Conservation (phyloP, 2,113 vertebrate genomes). For the Bothrops jararaca region DNA sequence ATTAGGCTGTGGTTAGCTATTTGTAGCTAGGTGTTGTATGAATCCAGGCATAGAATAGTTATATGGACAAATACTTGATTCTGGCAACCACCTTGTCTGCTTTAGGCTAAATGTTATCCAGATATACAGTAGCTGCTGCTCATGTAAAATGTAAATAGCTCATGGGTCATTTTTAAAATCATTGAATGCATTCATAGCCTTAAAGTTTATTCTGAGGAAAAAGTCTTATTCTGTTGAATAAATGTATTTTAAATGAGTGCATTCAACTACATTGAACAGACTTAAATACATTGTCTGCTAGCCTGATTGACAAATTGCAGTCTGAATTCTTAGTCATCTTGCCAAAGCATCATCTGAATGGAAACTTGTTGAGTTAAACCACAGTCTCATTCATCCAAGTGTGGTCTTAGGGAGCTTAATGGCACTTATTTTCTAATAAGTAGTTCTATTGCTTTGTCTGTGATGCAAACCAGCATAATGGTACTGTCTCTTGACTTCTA, state of each 20-base stretch:
- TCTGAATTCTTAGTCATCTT: neutral
- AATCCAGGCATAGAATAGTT: neutral
- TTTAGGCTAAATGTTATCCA: neutral
- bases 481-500: neutral
- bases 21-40: neutral
- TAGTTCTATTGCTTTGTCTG: neutral
- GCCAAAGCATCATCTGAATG: neutral
- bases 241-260: neutral
- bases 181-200: neutral
- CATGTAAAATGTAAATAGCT: neutral
- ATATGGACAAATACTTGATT: neutral
- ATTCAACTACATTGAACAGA: neutral
- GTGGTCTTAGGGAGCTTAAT: neutral
- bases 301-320: neutral
- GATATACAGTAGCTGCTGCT: neutral
- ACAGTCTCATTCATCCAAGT: neutral
- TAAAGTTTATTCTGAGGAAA: neutral
- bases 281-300: neutral
- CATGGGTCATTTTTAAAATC: neutral
- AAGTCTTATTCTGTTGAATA: neutral
- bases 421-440: neutral
- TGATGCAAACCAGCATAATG: neutral
- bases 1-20: neutral
- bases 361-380: neutral
- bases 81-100: neutral